Evolutionary conservation across 2,888 invertebrate species (phyloP).

Genomic region (Melieria picta): DNA sequence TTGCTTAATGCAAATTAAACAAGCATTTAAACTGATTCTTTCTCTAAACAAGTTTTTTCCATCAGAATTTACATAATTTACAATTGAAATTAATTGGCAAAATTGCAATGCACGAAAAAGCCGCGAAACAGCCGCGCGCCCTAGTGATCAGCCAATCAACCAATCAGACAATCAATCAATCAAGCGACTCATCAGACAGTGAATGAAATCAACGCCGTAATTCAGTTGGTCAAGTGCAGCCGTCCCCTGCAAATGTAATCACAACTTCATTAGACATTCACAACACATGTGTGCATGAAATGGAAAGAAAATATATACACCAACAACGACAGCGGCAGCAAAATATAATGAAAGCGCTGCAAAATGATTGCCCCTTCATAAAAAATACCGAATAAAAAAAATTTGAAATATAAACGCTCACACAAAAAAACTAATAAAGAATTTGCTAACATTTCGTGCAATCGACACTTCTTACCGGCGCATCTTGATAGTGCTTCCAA

Average conservation of each 20-base stretch:
- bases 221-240: conserved; percentile 56
- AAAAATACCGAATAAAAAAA: no score
- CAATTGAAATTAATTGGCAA: neutral
- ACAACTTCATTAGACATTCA: conserved; percentile 55
- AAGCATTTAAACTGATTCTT: no score
- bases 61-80: neutral
- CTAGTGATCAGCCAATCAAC: conserved; percentile 4
- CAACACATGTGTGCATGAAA: conserved; percentile 48
- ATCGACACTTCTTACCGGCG: no score
- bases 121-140: neutral
- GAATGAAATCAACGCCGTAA: neutral
- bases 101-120: neutral
- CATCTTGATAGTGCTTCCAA: no score
- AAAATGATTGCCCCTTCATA: no score
- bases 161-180: conserved; percentile 9
- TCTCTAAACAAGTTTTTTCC: no score
- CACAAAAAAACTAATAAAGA: no score
- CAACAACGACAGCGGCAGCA: no score
- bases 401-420: no score
- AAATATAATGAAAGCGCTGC: no score
- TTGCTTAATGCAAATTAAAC: no score
- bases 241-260: conserved; percentile 48
- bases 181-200: conserved; percentile 6
- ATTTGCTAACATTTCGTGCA: no score
- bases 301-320: conserved; percentile 18